A percentile compares a stretch with the other conserved stretches of the same genome.
phyloP scores from a whole-genome alignment of 2,797 vertebrate genomes.

The Mormyrus proboscirostris region DNA sequence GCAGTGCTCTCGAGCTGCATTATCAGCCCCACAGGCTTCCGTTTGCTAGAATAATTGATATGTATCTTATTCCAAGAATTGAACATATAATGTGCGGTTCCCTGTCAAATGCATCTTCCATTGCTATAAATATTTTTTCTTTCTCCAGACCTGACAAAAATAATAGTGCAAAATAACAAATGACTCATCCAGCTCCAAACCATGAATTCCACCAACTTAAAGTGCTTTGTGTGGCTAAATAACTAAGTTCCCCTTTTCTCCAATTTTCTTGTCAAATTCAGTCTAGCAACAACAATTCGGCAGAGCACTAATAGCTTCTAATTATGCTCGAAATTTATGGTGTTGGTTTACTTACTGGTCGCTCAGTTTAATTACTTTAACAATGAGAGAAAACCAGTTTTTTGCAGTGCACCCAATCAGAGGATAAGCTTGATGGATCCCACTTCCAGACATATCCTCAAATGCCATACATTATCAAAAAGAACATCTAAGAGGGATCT shows the following conservation, averaged over 20 bases:
- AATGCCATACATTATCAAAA: constrained; percentile 8
- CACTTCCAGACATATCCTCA: neutral
- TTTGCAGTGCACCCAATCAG: constrained; percentile 36
- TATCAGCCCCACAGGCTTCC: constrained; percentile 14
- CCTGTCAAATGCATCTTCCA: neutral
- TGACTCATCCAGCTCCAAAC: constrained; percentile 71
- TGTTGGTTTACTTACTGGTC: constrained; percentile 28
- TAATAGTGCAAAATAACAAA: constrained; percentile 44
- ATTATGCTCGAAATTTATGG: constrained; percentile 33
- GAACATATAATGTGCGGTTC: neutral
- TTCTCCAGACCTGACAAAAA: constrained; percentile 45
- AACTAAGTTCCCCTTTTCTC: neutral
- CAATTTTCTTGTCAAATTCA: constrained; percentile 51
- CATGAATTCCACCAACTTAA: constrained; percentile 51
- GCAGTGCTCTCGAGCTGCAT: constrained; percentile 26
- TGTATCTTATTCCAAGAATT: neutral
- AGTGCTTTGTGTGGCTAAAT: constrained; percentile 36
- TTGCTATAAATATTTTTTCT: constrained; percentile 28
- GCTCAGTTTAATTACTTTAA: constrained; percentile 43
- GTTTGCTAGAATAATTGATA: constrained; percentile 4
- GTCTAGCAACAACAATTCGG: constrained; percentile 48
- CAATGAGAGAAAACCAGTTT: constrained; percentile 44
- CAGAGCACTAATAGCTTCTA: constrained; percentile 43
- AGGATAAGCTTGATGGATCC: constrained; percentile 13
- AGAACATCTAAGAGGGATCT: neutral